Conservation (phyloP, 2,113 vertebrate species). For the Vulpes lagopus region DNA sequence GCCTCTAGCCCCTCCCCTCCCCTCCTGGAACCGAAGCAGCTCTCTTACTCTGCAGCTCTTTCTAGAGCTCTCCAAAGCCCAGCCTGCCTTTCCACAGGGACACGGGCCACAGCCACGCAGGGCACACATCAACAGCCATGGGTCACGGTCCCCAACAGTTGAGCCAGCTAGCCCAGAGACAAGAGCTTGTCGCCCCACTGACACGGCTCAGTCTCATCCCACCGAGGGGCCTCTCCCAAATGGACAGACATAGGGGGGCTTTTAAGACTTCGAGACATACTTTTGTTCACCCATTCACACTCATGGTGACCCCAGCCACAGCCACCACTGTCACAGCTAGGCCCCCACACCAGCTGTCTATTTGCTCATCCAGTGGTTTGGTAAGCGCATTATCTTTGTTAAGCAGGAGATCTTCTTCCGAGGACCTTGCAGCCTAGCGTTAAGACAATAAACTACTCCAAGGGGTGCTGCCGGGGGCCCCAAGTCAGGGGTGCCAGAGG, state of each 20-base stretch:
- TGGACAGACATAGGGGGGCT: background rate
- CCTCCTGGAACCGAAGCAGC: background rate
- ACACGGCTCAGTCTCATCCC: background rate
- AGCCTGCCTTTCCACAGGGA: background rate
- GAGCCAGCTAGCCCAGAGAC: background rate
- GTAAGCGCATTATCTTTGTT: background rate
- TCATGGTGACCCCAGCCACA: background rate
- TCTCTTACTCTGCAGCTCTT: background rate
- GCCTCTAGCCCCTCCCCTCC: background rate
- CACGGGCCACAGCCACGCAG: background rate
- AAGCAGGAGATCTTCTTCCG: background rate
- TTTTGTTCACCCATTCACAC: background rate
- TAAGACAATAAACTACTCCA: background rate
- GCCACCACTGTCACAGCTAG: background rate
- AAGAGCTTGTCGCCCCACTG: background rate
- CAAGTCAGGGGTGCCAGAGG: background rate
- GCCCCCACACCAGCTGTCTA: background rate
- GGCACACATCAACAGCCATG: background rate
- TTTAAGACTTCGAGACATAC: background rate
- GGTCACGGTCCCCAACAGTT: background rate
- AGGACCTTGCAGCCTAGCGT: background rate
- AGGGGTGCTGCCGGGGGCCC: background rate
- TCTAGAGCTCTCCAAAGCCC: background rate
- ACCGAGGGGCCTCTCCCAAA: background rate
- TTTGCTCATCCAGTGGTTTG: background rate